Percentiles rank a stretch among this genome's conserved stretches.
These are phyloP conservation scores for Vanessa atalanta DNA, from an alignment of 1,140 invertebrate species.

Conservation along the genomic window DNA sequence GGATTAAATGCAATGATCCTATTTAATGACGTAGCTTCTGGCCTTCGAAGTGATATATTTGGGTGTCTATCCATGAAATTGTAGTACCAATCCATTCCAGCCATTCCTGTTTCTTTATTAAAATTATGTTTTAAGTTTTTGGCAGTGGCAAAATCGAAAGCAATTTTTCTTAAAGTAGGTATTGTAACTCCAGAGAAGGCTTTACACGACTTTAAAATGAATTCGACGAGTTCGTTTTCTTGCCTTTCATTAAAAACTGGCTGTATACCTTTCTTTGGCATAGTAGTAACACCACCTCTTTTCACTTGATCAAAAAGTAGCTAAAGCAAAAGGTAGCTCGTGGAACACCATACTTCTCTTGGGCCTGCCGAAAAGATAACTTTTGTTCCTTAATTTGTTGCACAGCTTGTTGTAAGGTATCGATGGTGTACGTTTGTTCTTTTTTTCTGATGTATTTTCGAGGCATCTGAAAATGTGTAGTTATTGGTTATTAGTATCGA, in stretches of 20 bases:
- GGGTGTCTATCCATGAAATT: slow-evolving; percentile 32
- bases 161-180: slow-evolving; percentile 1
- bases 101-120: slow-evolving; percentile 2
- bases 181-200: slow-evolving; percentile 31
- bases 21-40: no score
- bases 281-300: slow-evolving; percentile 18
- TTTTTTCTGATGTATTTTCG: slow-evolving; percentile 36
- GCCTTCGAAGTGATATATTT: slow-evolving; percentile 33
- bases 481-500: slow-evolving; percentile 2
- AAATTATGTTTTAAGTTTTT: slow-evolving; percentile 1
- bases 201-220: slow-evolving; percentile 32
- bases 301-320: slow-evolving; percentile 30
- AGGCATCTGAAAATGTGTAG: slow-evolving; percentile 36
- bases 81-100: slow-evolving; percentile 30
- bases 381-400: slow-evolving; percentile 36
- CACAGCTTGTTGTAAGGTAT: slow-evolving; percentile 36
- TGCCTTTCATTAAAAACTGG: slow-evolving; percentile 23
- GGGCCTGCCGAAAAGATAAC: slow-evolving; percentile 33
- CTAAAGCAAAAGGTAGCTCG: slow-evolving; percentile 21
- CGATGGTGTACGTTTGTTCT: slow-evolving; percentile 32
- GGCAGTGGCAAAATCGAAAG: slow-evolving; percentile 2
- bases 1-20: slow-evolving; percentile 28
- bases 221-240: slow-evolving; percentile 31
- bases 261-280: slow-evolving; percentile 23
- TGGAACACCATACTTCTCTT: slow-evolving; percentile 33